Evolutionary conservation across 2,888 invertebrate species (phyloP).

Genomic region (Lasioglossum figueresi): DNA sequence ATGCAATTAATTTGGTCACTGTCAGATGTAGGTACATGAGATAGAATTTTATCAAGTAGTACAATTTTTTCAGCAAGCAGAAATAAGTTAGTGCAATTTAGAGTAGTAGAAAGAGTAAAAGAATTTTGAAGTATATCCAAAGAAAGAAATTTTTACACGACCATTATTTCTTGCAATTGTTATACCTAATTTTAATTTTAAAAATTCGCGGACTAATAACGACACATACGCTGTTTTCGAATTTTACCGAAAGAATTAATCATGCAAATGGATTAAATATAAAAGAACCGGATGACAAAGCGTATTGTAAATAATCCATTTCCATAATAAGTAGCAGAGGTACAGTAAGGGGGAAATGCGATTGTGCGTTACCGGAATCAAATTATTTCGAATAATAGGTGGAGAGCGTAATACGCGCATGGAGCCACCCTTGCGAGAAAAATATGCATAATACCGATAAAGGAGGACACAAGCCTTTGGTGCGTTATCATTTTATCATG

Average conservation of each 20-base stretch:
- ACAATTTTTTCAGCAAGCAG: background rate
- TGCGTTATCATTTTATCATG: background rate
- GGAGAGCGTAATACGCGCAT: conserved; percentile 9
- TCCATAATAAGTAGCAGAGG: background rate
- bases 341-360: background rate
- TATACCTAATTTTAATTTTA: background rate
- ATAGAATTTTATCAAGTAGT: background rate
- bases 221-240: background rate
- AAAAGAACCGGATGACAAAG: background rate
- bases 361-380: background rate
- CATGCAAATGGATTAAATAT: background rate
- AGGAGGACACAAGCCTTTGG: background rate
- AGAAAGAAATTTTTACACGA: background rate
- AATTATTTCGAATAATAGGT: background rate
- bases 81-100: background rate
- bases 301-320: conserved; percentile 1
- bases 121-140: background rate
- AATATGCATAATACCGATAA: conserved; percentile 6
- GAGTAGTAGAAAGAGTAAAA: background rate
- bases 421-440: background rate
- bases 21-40: background rate
- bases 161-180: background rate
- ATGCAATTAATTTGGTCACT: background rate
- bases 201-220: background rate
- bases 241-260: background rate